Evolutionary conservation across 2,797 vertebrate species (phyloP), one percentile per base, ranked within the genome.

Genomic region (Prunella strophiata): DNA sequence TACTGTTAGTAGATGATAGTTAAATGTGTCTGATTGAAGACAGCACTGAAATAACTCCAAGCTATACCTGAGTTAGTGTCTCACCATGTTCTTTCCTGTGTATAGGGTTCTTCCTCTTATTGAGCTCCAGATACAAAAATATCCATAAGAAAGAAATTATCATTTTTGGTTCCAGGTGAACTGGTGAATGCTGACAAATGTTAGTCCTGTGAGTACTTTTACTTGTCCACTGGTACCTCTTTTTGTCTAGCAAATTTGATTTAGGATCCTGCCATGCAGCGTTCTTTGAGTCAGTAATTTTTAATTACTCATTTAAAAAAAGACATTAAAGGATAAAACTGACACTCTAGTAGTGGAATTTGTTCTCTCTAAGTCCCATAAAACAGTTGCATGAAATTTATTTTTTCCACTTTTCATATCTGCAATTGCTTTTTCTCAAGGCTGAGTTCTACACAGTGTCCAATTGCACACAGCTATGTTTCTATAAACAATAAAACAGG

Each of bases 231-330:
- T 83, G 55, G 48, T 66, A 79, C 5, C 8, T 79, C 25, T 61
- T 85, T 91, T 85, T 16, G 26, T 88, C 36, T 79, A n/a, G 59
- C 40, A 89, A 63, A 58, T 92, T 85, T 90, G 74, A 91, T 83
- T 82, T 85, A 88, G 58, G 25, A 84, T 79, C 18, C 19, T 36
- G 32, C 61, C 38, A 63, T 32, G 34, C 19, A 45, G 19, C 11
- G 0, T 80, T 80, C 30, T 62, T 66, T 36, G 29, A 80, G 16
- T 68, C 62, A 85, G 26, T 71, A 70, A 42, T 73, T 79, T 88
- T 82, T 79, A 89, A 79, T 58, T 91, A 38, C 6, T 73, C 7
- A 65, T 57, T 57, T 67, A 5, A 23, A 32, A 73, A 42, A 29
- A 67, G 3, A 34, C 5, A 16, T 75, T 61, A n/a, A 70, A 42